Evolutionary conservation across 2,888 invertebrate genomes (phyloP), one percentile per base, ranked within the genome.

Genomic region (Dasypolia templi): DNA sequence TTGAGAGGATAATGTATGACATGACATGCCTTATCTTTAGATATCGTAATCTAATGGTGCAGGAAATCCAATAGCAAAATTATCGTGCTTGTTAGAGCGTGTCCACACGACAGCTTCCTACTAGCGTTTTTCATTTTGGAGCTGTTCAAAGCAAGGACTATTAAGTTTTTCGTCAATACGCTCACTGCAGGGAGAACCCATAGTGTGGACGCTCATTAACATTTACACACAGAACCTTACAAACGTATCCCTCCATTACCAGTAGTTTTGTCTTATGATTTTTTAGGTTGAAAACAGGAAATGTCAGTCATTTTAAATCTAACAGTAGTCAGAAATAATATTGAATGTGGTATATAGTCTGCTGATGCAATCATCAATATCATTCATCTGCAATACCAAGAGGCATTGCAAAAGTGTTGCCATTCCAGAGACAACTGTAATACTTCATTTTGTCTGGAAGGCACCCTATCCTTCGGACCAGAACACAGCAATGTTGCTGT

Each of bases 21-120:
- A 79, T 71, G 82, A 59, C 62, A 79, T 72, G 70, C 65, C 51
- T 79, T 82, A 82, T 72, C 73, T 58, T 17, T 77, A 74, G n/a
- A n/a, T n/a, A n/a, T 5, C 44, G 35, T 39, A 55, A 66, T 65
- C 55, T 68, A 75, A 69, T 68, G 58, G 75, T 74, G 81, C 82
- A 56, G 58, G 14, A 77, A 74, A 78, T 67, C 14, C 74, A 81
- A 82, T 78, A 69, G n/a, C 65, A 78, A 81, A 29, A 35, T 56
- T 46, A 77, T 73, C 49, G 81, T 82, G 81, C 51, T 0, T 42
- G 53, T 46, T 65, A 69, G 56, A 66, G 56, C 32, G 55, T 66
- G 58, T 58, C 22, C 78, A 66, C 22, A 82, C 69, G 26, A 69
- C 9, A 63, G 6, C 26, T 11, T 56, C 19, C 56, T 32, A 32